Evolutionary conservation across 2,797 vertebrate species (phyloP), one percentile per base, ranked within the genome.

Genomic region (Cephalopachus bancanus): DNA sequence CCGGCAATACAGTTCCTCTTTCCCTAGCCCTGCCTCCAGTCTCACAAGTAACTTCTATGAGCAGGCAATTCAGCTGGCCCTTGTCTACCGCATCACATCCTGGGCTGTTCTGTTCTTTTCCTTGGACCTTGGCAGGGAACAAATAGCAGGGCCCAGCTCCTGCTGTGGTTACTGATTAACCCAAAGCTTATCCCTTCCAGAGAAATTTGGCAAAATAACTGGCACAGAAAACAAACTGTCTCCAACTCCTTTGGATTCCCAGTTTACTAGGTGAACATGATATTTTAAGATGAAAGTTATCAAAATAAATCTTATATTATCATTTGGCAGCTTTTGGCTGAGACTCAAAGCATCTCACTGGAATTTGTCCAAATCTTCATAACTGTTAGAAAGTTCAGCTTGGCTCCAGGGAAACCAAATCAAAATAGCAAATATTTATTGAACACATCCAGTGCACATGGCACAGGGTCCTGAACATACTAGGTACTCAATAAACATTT

Each of bases 391-490:
- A 97, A 97, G 93, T 85, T 93, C 87, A 79, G 72, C 83, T 89
- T 72, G 67, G 75, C 95, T 96, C 94, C 95, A 95, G 93, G 87
- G 96, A 95, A 94, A 89, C 53, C 55, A 94, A 89, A 97, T 76
- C 76, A 93, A 95, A 92, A 96, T 7, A 93, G 95, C 94, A 98
- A 97, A 97, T 97, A 96, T 97, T 98, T 97, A 95, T 51, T n/a
- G 93, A 96, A 71, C 95, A 89, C n/a, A 72, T 53, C 22, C 89
- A 83, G 51, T 26, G 89, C 72, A 69, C 86, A 76, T 19, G 62
- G 75, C 71, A 37, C 33, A n/a, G 72, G 74, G 65, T 81, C 80
- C 86, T 60, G 20, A 72, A 53, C 49, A 89, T 75, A 53, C 90
- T 60, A 67, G 22, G 30, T 64, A 91, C 81, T 96, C 59, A 53